Conservation (phyloP, 2,888 invertebrate species). For the Cerastis rubricosa region DNA sequence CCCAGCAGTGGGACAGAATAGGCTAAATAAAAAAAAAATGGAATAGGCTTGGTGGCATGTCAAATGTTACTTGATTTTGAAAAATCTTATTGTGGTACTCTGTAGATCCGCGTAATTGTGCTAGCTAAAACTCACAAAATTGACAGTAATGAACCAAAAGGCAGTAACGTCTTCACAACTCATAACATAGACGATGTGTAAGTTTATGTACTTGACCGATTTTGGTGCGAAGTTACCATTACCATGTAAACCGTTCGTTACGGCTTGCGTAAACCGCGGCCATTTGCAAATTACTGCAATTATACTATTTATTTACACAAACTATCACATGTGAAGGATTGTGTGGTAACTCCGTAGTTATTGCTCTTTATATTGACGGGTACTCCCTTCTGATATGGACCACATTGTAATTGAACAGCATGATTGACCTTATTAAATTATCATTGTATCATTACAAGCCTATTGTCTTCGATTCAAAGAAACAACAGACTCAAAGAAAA, state of each 20-base stretch:
- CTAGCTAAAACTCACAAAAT: constrained; percentile 6
- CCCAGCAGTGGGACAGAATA: too few relatives aligned
- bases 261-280: constrained; percentile 57
- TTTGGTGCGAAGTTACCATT: constrained; percentile 51
- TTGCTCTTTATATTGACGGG: constrained; percentile 11
- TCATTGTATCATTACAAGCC: background rate
- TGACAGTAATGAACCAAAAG: constrained; percentile 1
- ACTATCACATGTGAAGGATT: constrained; percentile 57
- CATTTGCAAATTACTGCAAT: constrained; percentile 64
- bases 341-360: constrained; percentile 36
- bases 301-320: constrained; percentile 61
- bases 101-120: background rate
- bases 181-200: constrained; percentile 27
- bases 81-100: background rate
- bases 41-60: background rate
- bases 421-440: constrained; percentile 20
- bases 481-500: background rate
- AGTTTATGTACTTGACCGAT: constrained; percentile 61
- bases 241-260: constrained; percentile 50
- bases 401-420: background rate
- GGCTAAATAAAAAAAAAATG: too few relatives aligned
- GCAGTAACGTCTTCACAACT: constrained; percentile 11
- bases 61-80: background rate
- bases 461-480: constrained; percentile 13
- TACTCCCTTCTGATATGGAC: constrained; percentile 4